Conservation (phyloP, 2,888 invertebrate genomes). For the Neria commutata region DNA sequence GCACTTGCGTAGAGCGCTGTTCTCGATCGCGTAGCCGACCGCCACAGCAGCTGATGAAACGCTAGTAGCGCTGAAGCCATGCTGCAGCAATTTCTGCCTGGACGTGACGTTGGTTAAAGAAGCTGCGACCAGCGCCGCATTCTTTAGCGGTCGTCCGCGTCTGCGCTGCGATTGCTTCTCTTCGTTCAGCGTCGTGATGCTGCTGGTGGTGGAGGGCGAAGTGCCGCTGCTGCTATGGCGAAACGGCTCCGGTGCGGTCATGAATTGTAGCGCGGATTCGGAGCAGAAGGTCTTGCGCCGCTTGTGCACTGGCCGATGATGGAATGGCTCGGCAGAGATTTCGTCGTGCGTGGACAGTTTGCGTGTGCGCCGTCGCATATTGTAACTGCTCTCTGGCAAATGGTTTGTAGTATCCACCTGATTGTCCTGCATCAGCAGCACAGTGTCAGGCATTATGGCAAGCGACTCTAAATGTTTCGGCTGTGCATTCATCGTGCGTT, state of each 20-base stretch:
- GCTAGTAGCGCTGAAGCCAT: no score
- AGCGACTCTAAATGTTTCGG: no score
- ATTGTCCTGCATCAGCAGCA: conserved; percentile 25
- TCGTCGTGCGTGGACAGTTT: conserved; percentile 16
- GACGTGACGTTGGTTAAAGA: neutral
- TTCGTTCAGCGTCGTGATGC: neutral
- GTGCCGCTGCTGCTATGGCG: conserved; percentile 11
- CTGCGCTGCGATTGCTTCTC: neutral
- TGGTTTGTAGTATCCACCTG: conserved; percentile 28
- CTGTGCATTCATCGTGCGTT: neutral
- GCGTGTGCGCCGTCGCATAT: conserved; percentile 15
- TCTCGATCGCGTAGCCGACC: no score
- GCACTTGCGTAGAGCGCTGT: no score
- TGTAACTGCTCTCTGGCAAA: conserved; percentile 10
- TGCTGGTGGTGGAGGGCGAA: conserved; percentile 24
- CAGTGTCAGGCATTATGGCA: neutral
- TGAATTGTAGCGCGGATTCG: neutral
- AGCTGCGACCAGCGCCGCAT: neutral
- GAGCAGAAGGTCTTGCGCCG: conserved; percentile 24
- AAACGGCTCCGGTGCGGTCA: neutral
- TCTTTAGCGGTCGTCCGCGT: conserved; percentile 9
- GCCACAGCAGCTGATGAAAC: no score
- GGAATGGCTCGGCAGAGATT: neutral
- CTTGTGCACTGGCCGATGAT: conserved; percentile 1
- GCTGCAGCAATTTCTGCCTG: neutral